Evolutionary conservation across 2,797 vertebrate genomes (phyloP).

Genomic region (Pangasius mekongensis): DNA sequence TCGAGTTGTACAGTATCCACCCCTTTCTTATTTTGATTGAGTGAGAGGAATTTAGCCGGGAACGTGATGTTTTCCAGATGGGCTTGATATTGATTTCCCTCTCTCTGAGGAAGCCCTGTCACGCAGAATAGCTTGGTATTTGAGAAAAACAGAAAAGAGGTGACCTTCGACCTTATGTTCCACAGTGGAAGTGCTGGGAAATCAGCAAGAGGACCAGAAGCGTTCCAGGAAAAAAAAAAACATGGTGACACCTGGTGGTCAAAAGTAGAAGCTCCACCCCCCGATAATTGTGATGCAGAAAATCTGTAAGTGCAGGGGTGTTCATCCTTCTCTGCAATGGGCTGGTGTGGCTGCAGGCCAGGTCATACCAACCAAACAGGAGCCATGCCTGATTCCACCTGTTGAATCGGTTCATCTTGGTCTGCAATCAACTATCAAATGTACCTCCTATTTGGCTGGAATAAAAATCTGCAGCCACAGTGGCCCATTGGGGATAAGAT

Average conservation of each 20-base stretch:
- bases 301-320: neutral
- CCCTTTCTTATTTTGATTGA: neutral
- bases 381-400: neutral
- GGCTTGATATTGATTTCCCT: slow-evolving; percentile 54
- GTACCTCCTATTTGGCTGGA: neutral
- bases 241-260: slow-evolving; percentile 47
- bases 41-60: slow-evolving; percentile 4
- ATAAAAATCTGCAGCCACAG: neutral
- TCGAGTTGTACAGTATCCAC: neutral
- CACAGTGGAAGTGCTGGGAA: slow-evolving; percentile 59
- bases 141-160: slow-evolving; percentile 59
- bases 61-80: slow-evolving; percentile 52
- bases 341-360: neutral
- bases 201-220: neutral
- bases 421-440: neutral
- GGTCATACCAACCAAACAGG: neutral
- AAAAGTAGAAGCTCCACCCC: neutral
- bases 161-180: slow-evolving; percentile 74
- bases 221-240: neutral
- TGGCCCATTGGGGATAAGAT: neutral
- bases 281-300: neutral
- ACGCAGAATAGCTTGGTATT: slow-evolving; percentile 64
- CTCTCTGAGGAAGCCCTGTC: slow-evolving; percentile 20
- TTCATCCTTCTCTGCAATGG: neutral
- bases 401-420: neutral